A percentile compares a stretch with the other conserved stretches of the same genome.
phyloP scores from a whole-genome alignment of 2,113 vertebrate genomes.

The Oryzias woworae region DNA sequence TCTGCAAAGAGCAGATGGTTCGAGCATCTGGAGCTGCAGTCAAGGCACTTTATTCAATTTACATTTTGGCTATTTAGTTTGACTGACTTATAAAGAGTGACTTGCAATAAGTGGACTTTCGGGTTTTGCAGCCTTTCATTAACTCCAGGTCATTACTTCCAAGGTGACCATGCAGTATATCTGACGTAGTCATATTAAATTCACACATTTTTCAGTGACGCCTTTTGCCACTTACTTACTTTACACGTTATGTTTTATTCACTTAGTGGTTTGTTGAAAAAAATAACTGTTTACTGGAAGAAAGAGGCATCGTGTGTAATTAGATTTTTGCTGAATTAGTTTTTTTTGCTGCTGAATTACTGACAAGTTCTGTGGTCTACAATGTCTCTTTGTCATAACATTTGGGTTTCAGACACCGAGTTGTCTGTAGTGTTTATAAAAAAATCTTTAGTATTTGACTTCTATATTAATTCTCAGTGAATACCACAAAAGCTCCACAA shows the following conservation, averaged over 20 bases:
- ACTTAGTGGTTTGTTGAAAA: no score
- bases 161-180: not conserved
- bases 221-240: no score
- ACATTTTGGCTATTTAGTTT: constrained; percentile 51
- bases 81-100: constrained; percentile 40
- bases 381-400: not conserved
- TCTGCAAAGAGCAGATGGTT: constrained; percentile 57
- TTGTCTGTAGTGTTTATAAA: no score
- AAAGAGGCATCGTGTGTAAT: no score
- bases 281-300: no score
- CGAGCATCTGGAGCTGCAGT: constrained; percentile 54
- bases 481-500: no score
- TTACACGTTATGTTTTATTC: no score
- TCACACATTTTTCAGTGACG: not conserved
- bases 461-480: no score
- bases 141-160: constrained; percentile 6
- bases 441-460: no score
- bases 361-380: not conserved
- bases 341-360: no score
- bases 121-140: not conserved
- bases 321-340: no score
- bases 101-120: constrained; percentile 22
- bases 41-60: constrained; percentile 55
- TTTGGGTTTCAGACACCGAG: no score
- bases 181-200: not conserved